These are phyloP conservation scores for Eupelmus urozonus DNA, from an alignment of 2,888 invertebrate genomes.

Conservation along the genomic window DNA sequence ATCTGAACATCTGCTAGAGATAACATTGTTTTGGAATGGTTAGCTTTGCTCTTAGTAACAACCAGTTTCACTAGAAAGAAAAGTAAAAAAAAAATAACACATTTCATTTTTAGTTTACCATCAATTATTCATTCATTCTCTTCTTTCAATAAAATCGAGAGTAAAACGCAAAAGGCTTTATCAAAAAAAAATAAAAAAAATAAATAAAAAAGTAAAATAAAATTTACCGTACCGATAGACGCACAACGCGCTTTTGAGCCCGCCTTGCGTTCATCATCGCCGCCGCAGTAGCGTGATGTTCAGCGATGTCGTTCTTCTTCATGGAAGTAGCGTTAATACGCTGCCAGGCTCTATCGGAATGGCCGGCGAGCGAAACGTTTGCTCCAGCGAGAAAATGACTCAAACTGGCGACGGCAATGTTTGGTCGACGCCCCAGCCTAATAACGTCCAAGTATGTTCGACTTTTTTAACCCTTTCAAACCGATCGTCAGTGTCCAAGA, in stretches of 20 bases:
- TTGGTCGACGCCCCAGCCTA: slow-evolving; percentile 78
- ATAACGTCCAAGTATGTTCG: slow-evolving; percentile 70
- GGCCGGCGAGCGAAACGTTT: slow-evolving; percentile 81
- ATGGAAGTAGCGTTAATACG: slow-evolving; percentile 79
- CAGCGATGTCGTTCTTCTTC: slow-evolving; percentile 89
- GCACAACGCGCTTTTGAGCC: slow-evolving; percentile 81
- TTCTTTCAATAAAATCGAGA: background rate
- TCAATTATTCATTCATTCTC: background rate
- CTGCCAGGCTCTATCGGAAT: slow-evolving; percentile 69
- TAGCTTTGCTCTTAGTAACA: background rate
- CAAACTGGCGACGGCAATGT: slow-evolving; percentile 88
- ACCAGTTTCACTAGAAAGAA: background rate
- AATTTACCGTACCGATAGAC: slow-evolving; percentile 62
- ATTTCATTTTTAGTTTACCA: too few species aligned
- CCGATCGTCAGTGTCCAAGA: background rate
- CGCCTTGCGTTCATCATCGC: slow-evolving; percentile 83
- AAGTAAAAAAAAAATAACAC: background rate
- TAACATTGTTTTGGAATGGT: background rate
- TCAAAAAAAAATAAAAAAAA: slow-evolving; percentile 4
- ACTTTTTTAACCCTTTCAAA: slow-evolving; percentile 38
- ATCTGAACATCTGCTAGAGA: background rate
- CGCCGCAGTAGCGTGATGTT: slow-evolving; percentile 93
- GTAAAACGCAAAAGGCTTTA: background rate
- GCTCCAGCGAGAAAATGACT: slow-evolving; percentile 93
- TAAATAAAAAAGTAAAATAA: slow-evolving; percentile 13